Percentiles rank a stretch among this genome's conserved stretches.
These are phyloP conservation scores for Malaclemys terrapin DNA, from an alignment of 2,113 vertebrate genomes.

Conservation along the genomic window DNA sequence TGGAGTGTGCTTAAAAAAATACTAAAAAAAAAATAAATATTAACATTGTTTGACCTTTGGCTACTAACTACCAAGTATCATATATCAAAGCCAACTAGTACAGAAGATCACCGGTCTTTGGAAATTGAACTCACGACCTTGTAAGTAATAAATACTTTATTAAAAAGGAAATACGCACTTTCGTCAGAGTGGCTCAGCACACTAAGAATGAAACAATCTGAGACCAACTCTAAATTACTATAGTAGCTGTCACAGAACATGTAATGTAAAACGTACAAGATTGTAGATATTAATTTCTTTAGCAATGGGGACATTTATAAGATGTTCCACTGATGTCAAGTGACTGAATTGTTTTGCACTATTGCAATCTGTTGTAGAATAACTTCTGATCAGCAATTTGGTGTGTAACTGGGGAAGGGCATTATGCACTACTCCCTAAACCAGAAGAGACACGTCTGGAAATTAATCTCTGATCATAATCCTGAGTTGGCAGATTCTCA, in stretches of 20 bases:
- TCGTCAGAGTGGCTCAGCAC: neutral
- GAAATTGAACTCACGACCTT: constrained; percentile 7
- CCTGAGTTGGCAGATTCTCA: neutral
- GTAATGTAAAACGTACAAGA: neutral
- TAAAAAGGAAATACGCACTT: constrained; percentile 1
- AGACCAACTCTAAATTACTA: neutral
- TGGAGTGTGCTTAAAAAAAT: neutral
- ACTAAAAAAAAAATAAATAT: neutral
- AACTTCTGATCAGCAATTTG: neutral
- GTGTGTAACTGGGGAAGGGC: neutral
- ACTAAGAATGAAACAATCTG: neutral
- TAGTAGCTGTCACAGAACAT: neutral
- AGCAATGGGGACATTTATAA: accelerated
- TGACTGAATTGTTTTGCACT: neutral
- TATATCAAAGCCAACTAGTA: constrained; percentile 10
- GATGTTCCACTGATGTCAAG: neutral
- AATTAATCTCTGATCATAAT: neutral
- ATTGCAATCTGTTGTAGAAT: neutral
- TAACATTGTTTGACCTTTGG: neutral
- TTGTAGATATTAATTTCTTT: neutral
- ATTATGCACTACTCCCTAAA: neutral
- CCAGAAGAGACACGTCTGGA: neutral
- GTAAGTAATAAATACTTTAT: neutral
- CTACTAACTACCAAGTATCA: neutral
- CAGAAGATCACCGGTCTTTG: neutral